Evolutionary conservation across 2,797 vertebrate species (phyloP).

Genomic region (Cossypha polioptera): DNA sequence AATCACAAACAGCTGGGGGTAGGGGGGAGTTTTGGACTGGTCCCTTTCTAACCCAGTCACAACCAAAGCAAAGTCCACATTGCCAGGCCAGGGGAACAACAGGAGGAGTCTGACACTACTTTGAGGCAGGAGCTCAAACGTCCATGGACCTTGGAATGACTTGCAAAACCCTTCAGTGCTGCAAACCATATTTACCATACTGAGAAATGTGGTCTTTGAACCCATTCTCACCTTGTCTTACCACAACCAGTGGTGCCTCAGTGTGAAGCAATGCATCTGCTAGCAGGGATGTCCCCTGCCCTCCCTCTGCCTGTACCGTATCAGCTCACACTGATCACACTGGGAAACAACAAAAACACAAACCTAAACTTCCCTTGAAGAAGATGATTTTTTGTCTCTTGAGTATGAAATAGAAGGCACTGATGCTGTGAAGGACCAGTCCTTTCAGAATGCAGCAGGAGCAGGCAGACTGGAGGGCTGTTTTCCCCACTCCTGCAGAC

Average conservation of each 20-base stretch:
- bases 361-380: not conserved
- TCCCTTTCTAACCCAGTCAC: not conserved
- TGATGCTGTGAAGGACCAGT: not conserved
- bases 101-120: not conserved
- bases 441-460: not conserved
- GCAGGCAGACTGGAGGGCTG: not conserved
- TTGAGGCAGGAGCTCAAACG: not conserved
- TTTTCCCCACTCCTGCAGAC: not conserved
- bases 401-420: not conserved
- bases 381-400: not conserved
- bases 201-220: not conserved
- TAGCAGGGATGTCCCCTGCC: not conserved
- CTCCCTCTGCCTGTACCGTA: not conserved
- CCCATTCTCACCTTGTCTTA: not conserved
- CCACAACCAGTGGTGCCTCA: not conserved
- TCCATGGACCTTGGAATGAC: not conserved
- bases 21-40: not conserved
- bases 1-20: not conserved
- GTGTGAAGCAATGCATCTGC: not conserved
- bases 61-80: not conserved
- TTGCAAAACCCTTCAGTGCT: not conserved
- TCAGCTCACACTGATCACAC: not conserved
- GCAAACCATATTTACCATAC: not conserved
- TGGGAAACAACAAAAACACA: not conserved
- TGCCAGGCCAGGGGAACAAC: not conserved